Conservation (phyloP, 2,888 invertebrate genomes). For the Empis livida region DNA sequence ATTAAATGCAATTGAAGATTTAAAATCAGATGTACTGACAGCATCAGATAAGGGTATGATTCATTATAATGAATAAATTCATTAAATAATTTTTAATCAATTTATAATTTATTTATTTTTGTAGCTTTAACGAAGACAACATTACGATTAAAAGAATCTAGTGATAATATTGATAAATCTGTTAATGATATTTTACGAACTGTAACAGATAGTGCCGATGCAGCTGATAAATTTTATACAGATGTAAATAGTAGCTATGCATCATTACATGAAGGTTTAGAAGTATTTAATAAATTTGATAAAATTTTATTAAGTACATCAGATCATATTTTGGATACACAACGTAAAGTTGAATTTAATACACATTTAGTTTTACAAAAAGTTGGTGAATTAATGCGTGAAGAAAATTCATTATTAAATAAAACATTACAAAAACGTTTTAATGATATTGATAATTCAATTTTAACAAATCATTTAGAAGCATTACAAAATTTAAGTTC, state of each 20-base stretch:
- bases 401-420: conserved; percentile 51
- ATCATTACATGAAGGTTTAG: conserved; percentile 41
- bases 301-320: conserved; percentile 69
- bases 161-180: conserved; percentile 38
- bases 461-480: conserved; percentile 58
- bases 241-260: conserved; percentile 44
- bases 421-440: conserved; percentile 53
- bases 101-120: too few relatives aligned
- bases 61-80: too few relatives aligned
- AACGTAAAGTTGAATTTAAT: conserved; percentile 71
- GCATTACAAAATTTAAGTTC: conserved; percentile 59
- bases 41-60: conserved; percentile 38
- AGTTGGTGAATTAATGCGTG: conserved; percentile 53
- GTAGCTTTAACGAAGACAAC: conserved; percentile 38
- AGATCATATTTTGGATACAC: conserved; percentile 72
- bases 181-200: conserved; percentile 44
- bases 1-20: conserved; percentile 41
- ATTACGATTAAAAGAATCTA: conserved; percentile 41
- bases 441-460: conserved; percentile 52
- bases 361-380: conserved; percentile 69
- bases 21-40: conserved; percentile 38
- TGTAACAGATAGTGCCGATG: conserved; percentile 42
- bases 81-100: too few relatives aligned
- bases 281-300: conserved; percentile 53
- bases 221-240: conserved; percentile 42